phyloP scores from a whole-genome alignment of 1,140 invertebrate genomes.

The Pentalonia nigronervosa region DNA sequence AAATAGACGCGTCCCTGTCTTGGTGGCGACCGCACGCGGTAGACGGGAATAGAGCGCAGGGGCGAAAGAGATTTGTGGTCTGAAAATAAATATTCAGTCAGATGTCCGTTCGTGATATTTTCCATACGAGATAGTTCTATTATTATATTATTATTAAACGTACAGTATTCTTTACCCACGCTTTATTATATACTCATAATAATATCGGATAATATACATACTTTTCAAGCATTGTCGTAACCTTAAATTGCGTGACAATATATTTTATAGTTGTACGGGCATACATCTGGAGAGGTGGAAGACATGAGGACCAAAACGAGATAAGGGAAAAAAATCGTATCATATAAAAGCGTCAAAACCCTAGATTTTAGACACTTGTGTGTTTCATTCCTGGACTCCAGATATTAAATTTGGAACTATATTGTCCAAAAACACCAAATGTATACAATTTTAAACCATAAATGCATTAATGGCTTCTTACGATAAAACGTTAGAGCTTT shows the following conservation, averaged over 20 bases:
- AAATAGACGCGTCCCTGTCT: constrained; percentile 33
- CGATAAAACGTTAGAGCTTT: no score
- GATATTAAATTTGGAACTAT: no score
- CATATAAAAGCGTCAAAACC: no score
- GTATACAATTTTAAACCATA: no score
- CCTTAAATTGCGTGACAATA: background rate
- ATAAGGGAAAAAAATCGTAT: no score
- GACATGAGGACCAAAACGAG: no score
- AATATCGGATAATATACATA: background rate
- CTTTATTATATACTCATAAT: background rate
- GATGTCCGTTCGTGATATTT: constrained; percentile 12
- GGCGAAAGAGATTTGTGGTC: constrained; percentile 49
- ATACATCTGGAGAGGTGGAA: no score
- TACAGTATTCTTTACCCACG: background rate
- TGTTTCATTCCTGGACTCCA: no score
- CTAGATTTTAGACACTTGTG: no score
- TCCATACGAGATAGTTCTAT: constrained; percentile 2
- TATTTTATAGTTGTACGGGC: background rate
- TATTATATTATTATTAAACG: background rate
- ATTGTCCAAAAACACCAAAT: no score
- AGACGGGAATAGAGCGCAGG: background rate
- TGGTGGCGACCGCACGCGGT: background rate
- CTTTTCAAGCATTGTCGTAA: background rate
- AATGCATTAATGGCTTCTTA: no score
- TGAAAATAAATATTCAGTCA: constrained; percentile 39